phyloP scores from a whole-genome alignment of 64 coral and sea anemone species.

The Montipora efflorescens region DNA sequence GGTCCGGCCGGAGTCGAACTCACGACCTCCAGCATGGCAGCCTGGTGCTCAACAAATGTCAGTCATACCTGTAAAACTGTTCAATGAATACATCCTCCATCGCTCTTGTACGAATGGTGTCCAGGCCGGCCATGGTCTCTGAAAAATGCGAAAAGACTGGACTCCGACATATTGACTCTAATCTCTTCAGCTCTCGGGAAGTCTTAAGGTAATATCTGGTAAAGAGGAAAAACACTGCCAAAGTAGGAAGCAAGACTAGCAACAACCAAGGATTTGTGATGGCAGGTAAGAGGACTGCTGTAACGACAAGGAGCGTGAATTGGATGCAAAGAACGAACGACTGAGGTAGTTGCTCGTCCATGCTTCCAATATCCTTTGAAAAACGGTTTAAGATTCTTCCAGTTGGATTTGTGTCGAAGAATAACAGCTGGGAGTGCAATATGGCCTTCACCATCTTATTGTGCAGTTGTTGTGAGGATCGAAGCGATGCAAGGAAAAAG shows the following conservation, averaged over 20 bases:
- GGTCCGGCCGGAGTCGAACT: no score
- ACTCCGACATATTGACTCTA: constrained; percentile 45
- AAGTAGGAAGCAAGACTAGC: neutral
- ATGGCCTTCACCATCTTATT: neutral
- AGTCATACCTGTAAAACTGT: constrained; percentile 8
- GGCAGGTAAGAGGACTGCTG: constrained; percentile 25
- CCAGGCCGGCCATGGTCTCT: constrained; percentile 66
- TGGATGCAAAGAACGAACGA: neutral
- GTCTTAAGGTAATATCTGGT: constrained; percentile 25
- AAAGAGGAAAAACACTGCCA: neutral
- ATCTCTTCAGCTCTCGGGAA: constrained; percentile 46
- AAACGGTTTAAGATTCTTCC: constrained; percentile 13
- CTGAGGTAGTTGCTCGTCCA: constrained; percentile 53
- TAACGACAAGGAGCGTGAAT: neutral
- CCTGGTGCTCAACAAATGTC: no score
- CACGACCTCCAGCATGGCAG: no score
- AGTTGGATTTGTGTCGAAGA: constrained; percentile 11
- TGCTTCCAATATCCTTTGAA: constrained; percentile 32
- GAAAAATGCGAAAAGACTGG: constrained; percentile 51
- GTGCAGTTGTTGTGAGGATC: neutral
- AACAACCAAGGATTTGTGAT: constrained; percentile 46
- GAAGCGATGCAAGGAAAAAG: neutral
- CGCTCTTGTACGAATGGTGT: constrained; percentile 30
- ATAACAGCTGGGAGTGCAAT: neutral
- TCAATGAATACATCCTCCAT: constrained; percentile 19